Conservation (phyloP, 2,797 vertebrate genomes). For the Tauraco hartlaubi region DNA sequence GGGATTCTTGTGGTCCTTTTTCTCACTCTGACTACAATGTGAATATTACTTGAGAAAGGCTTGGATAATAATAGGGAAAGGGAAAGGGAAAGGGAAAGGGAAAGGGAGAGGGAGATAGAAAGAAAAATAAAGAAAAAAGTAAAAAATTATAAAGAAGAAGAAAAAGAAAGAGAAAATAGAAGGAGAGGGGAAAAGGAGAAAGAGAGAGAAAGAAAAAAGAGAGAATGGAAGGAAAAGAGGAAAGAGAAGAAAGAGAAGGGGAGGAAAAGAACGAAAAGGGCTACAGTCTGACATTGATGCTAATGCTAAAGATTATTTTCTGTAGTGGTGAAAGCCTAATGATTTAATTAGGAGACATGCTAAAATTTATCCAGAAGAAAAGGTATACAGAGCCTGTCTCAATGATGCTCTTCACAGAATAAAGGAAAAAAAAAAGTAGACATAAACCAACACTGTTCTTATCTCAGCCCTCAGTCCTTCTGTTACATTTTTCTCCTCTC, state of each 20-base stretch:
- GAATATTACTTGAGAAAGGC: neutral
- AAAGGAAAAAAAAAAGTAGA: neutral
- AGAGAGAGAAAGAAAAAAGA: rapidly evolving
- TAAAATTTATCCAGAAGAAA: neutral
- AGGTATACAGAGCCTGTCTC: neutral
- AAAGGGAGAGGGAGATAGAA: no score
- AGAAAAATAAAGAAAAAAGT: no score
- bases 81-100: no score
- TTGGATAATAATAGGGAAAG: neutral
- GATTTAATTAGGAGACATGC: neutral
- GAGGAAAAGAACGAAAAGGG: neutral
- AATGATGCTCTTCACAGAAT: neutral
- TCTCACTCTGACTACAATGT: neutral
- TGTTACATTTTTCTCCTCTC: no score
- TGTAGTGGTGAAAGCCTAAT: neutral
- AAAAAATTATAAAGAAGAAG: no score
- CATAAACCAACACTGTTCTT: neutral
- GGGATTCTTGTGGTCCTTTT: neutral
- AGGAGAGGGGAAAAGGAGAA: neutral
- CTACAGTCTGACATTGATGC: rapidly evolving
- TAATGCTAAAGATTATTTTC: neutral
- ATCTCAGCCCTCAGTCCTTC: no score
- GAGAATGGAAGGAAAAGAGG: rapidly evolving
- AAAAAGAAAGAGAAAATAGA: no score
- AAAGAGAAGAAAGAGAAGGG: neutral